These are phyloP conservation scores for Sitophilus oryzae DNA, from an alignment of 1,140 invertebrate species.

Conservation along the genomic window DNA sequence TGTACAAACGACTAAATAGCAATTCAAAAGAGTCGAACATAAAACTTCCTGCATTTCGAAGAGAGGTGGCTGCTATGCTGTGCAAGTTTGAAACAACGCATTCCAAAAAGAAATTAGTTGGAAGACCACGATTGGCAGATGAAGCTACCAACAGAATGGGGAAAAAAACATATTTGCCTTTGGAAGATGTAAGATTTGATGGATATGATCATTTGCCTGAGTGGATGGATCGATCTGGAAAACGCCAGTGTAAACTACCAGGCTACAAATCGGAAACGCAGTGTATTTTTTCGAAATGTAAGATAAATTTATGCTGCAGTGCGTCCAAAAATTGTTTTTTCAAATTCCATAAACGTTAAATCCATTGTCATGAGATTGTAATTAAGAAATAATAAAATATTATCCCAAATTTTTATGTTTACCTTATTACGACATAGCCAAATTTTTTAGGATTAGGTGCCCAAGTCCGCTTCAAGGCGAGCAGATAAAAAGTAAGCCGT, in stretches of 20 bases:
- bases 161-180: no score
- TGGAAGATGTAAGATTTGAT: no score
- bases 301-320: not conserved
- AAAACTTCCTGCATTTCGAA: conserved; percentile 5
- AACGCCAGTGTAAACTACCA: no score
- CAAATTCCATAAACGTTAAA: conserved; percentile 5
- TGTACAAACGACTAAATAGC: no score
- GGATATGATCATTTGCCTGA: no score
- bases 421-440: not conserved
- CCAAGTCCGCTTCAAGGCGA: not conserved
- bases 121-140: no score
- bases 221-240: no score
- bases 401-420: no score
- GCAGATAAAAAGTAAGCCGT: conserved; percentile 2
- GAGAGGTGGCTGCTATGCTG: not conserved
- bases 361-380: not conserved
- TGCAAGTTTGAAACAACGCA: not conserved
- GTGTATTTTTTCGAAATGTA: not conserved
- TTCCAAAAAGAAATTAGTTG: not conserved
- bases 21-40: conserved; percentile 1
- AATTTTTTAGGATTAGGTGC: conserved; percentile 14
- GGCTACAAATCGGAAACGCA: no score
- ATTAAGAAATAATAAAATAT: conserved; percentile 1
- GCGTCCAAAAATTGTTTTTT: not conserved
- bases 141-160: no score